Evolutionary conservation across 2,113 vertebrate species (phyloP).

Genomic region (Tor tambroides): DNA sequence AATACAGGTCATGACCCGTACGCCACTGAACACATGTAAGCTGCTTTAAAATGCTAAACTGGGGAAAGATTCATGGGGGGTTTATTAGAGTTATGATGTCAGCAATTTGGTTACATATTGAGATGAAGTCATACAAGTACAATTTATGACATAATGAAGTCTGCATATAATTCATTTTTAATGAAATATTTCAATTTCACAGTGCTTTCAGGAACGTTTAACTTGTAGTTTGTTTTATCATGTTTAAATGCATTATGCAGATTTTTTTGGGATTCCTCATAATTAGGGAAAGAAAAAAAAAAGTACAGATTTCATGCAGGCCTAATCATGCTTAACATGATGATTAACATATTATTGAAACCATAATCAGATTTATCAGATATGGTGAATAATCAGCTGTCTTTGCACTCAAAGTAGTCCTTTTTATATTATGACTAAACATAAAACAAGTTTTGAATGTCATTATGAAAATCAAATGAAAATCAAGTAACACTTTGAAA

Average conservation of each 20-base stretch:
- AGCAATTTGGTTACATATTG: background rate
- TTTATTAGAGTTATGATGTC: background rate
- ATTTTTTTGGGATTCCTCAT: background rate
- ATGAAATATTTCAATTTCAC: background rate
- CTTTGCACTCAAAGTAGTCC: background rate
- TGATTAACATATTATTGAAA: background rate
- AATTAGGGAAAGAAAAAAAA: background rate
- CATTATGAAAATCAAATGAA: background rate
- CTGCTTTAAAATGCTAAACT: background rate
- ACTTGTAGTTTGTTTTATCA: background rate
- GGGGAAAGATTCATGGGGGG: background rate
- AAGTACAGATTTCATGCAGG: background rate
- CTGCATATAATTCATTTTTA: background rate
- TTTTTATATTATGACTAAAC: background rate
- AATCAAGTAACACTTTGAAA: background rate
- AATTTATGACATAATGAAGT: background rate
- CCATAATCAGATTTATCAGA: background rate
- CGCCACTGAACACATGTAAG: background rate
- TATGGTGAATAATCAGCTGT: background rate
- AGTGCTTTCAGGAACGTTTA: background rate
- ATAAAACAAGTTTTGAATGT: background rate
- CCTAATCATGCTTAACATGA: background rate
- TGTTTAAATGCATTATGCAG: background rate
- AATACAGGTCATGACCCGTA: background rate
- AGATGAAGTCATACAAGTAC: background rate